Conservation (phyloP, 2,113 vertebrate genomes). For the Falcunculus frontatus region DNA sequence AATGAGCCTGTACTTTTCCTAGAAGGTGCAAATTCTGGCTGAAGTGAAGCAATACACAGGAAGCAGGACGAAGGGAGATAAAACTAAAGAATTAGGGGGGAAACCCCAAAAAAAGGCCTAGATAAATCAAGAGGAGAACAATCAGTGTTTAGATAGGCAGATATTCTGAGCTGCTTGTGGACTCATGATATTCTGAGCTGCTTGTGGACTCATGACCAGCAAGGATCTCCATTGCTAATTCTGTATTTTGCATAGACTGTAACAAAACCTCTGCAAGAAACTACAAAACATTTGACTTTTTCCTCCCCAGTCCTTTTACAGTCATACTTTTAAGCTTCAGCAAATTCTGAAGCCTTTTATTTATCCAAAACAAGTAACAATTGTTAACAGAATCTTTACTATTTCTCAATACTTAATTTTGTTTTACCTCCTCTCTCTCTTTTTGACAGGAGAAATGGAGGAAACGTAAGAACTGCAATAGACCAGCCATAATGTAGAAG, state of each 20-base stretch:
- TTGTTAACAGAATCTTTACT: neutral
- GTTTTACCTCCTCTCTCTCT: neutral
- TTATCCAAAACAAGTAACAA: neutral
- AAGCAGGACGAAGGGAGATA: neutral
- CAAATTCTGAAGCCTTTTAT: neutral
- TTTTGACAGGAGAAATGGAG: neutral
- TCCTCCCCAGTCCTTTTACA: neutral
- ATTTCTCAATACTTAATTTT: neutral
- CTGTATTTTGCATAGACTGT: neutral
- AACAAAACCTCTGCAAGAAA: neutral
- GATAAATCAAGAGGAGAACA: neutral
- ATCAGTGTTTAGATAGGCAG: neutral
- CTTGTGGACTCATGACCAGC: neutral
- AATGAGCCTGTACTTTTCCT: neutral
- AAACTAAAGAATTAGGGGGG: neutral
- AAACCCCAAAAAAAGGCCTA: neutral
- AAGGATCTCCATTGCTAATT: neutral
- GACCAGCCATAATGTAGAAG: neutral
- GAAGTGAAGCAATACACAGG: neutral
- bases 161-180: neutral
- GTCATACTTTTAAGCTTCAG: neutral
- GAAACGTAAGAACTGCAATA: neutral
- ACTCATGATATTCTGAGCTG: neutral
- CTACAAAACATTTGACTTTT: neutral
- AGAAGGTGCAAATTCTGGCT: neutral